Percentiles rank a stretch among this genome's conserved stretches.
Conservation (phyloP, 2,888 invertebrate genomes). For the Synergus umbraculus region DNA sequence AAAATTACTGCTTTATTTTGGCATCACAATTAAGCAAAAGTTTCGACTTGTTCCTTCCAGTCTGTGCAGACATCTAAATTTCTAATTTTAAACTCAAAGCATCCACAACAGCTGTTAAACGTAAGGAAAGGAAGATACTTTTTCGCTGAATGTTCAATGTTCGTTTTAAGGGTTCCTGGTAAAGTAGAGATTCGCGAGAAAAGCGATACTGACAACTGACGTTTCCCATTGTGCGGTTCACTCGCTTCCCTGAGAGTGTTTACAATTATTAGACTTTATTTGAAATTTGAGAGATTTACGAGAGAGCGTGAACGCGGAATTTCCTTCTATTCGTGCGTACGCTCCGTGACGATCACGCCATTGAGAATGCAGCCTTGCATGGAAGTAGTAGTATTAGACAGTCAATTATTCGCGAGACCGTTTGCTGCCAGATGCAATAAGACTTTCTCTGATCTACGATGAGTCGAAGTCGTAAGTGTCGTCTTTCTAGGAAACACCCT, state of each 20-base stretch:
- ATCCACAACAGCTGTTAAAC: not conserved
- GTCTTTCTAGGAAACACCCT: constrained; percentile 41
- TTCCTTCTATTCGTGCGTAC: constrained; percentile 8
- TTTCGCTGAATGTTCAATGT: not conserved
- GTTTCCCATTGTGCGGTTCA: constrained; percentile 1
- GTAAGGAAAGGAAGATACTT: not conserved
- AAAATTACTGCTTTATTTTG: not conserved
- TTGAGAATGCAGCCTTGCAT: not conserved
- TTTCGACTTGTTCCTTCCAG: too few species aligned
- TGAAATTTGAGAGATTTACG: constrained; percentile 41
- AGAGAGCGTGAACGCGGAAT: constrained; percentile 41
- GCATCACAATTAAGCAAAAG: too few species aligned
- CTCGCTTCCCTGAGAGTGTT: constrained; percentile 2
- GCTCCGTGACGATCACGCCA: constrained; percentile 24
- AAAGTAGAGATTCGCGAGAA: not conserved
- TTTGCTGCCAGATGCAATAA: constrained; percentile 44
- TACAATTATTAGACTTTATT: constrained; percentile 16
- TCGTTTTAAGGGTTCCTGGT: not conserved
- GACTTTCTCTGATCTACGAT: constrained; percentile 73
- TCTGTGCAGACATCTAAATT: not conserved
- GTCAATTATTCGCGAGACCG: constrained; percentile 48
- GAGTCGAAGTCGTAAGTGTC: constrained; percentile 53
- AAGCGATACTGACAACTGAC: constrained; percentile 11
- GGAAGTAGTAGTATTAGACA: not conserved
- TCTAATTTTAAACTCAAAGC: not conserved